Evolutionary conservation across 2,797 vertebrate species (phyloP), one percentile per base, ranked within the genome.

Genomic region (Phoebastria nigripes): DNA sequence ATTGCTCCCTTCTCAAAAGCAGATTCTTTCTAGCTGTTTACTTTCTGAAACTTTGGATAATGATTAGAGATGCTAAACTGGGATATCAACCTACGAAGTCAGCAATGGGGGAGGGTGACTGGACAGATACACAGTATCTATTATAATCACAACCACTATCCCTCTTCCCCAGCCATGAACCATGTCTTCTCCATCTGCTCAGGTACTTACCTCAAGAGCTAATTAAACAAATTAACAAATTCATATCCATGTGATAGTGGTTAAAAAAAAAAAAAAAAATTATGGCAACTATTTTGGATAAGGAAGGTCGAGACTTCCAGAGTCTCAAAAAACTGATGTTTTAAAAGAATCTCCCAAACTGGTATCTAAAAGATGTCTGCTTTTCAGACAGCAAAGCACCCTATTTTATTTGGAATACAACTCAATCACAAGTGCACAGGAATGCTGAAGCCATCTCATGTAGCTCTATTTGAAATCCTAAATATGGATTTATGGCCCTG

Each of bases 401-500:
- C 81, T 2, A 28, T 61, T 85, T 87, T 46, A 31, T 72, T 42
- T 82, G 56, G 78, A 39, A 17, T 58, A 9, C 17, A 80, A 90
- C 67, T 87, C 67, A 26, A 81, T 39, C 89, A 67, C 16, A 87
- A 87, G 62, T 21, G 33, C 69, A 71, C 56, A 87, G 67, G 83
- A 96, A 95, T 85, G 76, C 54, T 79, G 67, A 93, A 90, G 82
- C 44, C 78, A 78, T 70, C 52, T 84, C 65, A 37, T 28, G 33
- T 42, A 93, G 71, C 33, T 80, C 37, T 69, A 65, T 44, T 46
- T 83, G 72, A 96, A 95, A 94, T 39, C 72, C 65, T 76, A 96
- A 95, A 96, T 91, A 78, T 91, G 90, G 87, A 96, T 96, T 95
- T 95, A 95, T 78, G 82, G 93, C 46, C 90, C 71, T 66, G 76